phyloP scores from a whole-genome alignment of 2,113 vertebrate genomes.

The Potamarius usumacintae region DNA sequence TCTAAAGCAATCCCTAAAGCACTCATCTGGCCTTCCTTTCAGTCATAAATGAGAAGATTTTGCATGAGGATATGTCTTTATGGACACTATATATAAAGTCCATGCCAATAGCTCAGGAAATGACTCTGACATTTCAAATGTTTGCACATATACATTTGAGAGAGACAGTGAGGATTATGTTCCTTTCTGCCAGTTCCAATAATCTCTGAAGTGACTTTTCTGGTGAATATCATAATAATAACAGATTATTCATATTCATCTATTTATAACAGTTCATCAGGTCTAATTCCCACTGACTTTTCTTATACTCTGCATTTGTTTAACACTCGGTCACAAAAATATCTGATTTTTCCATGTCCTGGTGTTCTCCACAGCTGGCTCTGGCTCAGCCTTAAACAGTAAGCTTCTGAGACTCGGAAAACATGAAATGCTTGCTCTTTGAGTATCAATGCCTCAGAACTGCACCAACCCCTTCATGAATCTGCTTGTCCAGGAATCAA shows the following conservation, averaged over 20 bases:
- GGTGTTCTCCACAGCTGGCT: neutral
- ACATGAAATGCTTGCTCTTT: neutral
- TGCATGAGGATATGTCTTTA: conserved; percentile 33
- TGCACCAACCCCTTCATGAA: neutral
- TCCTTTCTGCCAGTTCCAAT: neutral
- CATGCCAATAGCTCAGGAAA: conserved; percentile 38
- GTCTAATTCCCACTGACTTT: neutral
- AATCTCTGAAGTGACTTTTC: neutral
- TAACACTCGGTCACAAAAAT: neutral
- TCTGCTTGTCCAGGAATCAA: neutral
- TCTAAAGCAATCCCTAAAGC: neutral
- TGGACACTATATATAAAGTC: neutral
- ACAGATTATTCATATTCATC: neutral
- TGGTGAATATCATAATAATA: neutral
- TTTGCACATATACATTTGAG: conserved; percentile 15
- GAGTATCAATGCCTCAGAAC: conserved; percentile 19
- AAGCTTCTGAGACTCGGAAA: conserved; percentile 13
- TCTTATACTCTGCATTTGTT: neutral
- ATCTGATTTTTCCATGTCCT: neutral
- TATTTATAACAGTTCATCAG: neutral
- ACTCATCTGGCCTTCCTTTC: conserved; percentile 9
- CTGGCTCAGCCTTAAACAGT: neutral
- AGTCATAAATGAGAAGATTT: neutral
- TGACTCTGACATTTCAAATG: conserved; percentile 1
- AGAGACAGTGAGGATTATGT: conserved; percentile 5